Base-by-base conservation (phyloP, 2,113 vertebrate species). In the Ammodramus savannarum region DNA sequence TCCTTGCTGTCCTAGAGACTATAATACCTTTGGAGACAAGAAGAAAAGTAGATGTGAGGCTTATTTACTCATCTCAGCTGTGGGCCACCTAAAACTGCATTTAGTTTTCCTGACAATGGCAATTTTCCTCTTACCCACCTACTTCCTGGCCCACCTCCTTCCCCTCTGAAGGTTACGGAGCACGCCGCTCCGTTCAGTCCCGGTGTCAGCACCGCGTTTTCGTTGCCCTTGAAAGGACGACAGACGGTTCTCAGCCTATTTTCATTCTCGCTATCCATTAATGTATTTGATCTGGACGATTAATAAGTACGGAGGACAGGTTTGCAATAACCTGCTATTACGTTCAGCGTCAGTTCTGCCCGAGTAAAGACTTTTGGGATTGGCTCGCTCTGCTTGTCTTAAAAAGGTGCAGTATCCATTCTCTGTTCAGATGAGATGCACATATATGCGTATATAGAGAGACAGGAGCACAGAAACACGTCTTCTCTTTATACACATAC, bases 241-340 rank as follows among this genome's bases (percentile, higher is more conserved):
- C 59, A 71, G 67, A 23, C 63, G 5, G 34, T 65, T 78, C 54
- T 69, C 55, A 75, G 75, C 13, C 87, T 76, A 1, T 34, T 91
- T 82, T 90, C 87, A 52, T 63, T 74, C 87, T 74, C n/a, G 31
- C 82, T 90, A n/a, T 86, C 91, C 68, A 84, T 81, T 90, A 95
- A 85, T 67, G 51, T 59, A 8, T 77, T 76, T 83, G 89, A 93
- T 93, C 90, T 36, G 76, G 87, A 48, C 75, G 39, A 71, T 57
- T 95, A 96, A 83, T 79, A 93, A 87, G 46, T 54, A 73, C 87
- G 2, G 8, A 73, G 43, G 78, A 61, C 67, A 74, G 72, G 78
- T 93, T 94, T 82, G 39, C 76, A 71, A 61, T 71, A 95, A 91
- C 89, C 82, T 71, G 75, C 59, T 94, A 84, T 94, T 96, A 86